A percentile compares a stretch with the other conserved stretches of the same genome.
Conservation (phyloP, 2,113 vertebrate genomes). For the Leptobrachium ailaonicum region DNA sequence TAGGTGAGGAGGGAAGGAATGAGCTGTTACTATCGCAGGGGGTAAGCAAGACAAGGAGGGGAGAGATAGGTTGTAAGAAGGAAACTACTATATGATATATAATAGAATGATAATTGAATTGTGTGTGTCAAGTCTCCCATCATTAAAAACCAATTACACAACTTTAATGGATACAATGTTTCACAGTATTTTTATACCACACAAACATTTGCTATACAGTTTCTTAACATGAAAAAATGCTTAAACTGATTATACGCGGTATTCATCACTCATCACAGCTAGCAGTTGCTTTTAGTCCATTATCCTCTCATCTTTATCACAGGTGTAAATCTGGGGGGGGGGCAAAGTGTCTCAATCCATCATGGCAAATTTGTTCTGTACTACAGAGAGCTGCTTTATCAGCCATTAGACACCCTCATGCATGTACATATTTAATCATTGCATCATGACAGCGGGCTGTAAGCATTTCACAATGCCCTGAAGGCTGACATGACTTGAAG, state of each 20-base stretch:
- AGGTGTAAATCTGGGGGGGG: neutral
- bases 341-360: constrained; percentile 18
- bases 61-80: too few species aligned
- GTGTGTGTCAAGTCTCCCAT: too few species aligned
- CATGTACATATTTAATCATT: neutral
- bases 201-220: constrained; percentile 1
- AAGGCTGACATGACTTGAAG: constrained; percentile 30
- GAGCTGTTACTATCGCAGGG: too few species aligned
- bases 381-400: neutral
- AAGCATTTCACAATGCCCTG: constrained; percentile 22
- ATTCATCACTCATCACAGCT: constrained; percentile 1
- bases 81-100: too few species aligned
- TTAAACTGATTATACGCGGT: neutral
- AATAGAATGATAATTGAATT: too few species aligned
- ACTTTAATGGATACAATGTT: too few species aligned
- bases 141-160: too few species aligned
- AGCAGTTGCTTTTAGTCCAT: constrained; percentile 10
- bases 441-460: constrained; percentile 27
- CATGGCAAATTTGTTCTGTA: constrained; percentile 6
- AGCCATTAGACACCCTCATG: neutral
- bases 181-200: neutral
- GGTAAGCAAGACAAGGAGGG: too few species aligned
- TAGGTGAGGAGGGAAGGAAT: too few species aligned
- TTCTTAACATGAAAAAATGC: neutral
- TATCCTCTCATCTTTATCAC: constrained; percentile 23